phyloP scores from a whole-genome alignment of 2,888 invertebrate species.

The Machimus rusticus region DNA sequence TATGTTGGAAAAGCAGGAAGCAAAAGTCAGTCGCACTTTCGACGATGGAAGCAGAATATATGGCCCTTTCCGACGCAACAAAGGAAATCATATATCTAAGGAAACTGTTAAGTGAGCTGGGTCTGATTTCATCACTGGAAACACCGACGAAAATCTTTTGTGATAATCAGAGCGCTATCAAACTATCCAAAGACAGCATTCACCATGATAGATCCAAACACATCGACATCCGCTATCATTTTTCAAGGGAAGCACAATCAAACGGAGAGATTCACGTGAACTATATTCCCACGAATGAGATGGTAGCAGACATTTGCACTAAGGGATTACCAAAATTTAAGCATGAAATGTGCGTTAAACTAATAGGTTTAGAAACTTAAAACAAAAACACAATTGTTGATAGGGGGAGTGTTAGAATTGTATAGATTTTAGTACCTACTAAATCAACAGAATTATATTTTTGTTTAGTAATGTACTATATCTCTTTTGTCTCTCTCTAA shows the following conservation, averaged over 20 bases:
- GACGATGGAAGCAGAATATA: slow-evolving; percentile 41
- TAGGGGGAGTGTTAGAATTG: neutral
- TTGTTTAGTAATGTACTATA: too few relatives aligned
- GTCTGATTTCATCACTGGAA: neutral
- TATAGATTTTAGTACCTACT: too few relatives aligned
- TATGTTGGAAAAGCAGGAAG: slow-evolving; percentile 30
- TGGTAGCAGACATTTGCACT: neutral
- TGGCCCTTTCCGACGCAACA: slow-evolving; percentile 26
- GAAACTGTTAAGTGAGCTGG: neutral
- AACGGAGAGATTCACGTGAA: neutral
- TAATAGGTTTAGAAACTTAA: neutral
- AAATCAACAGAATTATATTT: too few relatives aligned
- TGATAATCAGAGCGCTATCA: neutral
- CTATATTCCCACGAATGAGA: neutral
- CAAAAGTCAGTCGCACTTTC: slow-evolving; percentile 36
- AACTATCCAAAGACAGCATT: neutral
- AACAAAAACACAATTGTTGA: neutral
- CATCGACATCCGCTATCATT: slow-evolving; percentile 16
- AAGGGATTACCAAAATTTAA: neutral
- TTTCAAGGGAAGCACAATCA: neutral
- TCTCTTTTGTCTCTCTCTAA: too few relatives aligned
- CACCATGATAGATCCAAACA: slow-evolving; percentile 20
- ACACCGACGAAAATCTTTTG: neutral
- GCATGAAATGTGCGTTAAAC: neutral
- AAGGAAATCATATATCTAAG: slow-evolving; percentile 34